phyloP scores from a whole-genome alignment of 2,888 invertebrate species.

The Trissolcus brochymenae region DNA sequence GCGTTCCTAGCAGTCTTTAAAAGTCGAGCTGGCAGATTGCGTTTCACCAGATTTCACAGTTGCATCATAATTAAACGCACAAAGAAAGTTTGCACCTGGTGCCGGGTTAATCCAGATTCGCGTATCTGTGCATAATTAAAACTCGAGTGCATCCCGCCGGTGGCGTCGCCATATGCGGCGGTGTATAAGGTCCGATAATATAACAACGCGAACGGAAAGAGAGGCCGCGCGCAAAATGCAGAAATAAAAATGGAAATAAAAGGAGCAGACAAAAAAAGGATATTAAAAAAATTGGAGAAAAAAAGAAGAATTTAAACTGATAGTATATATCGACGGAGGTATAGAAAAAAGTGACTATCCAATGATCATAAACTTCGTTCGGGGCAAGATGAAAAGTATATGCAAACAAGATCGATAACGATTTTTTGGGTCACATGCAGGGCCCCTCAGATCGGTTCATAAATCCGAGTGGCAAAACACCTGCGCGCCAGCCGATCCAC shows the following conservation, averaged over 20 bases:
- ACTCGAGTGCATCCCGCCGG: slow-evolving; percentile 29
- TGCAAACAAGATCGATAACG: slow-evolving; percentile 51
- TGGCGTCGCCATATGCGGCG: slow-evolving; percentile 22
- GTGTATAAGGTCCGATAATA: slow-evolving; percentile 8
- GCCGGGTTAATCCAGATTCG: slow-evolving; percentile 46
- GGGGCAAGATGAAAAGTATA: slow-evolving; percentile 35
- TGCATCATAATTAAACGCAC: slow-evolving; percentile 51
- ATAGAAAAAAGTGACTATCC: background rate
- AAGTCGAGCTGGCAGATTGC: slow-evolving; percentile 13
- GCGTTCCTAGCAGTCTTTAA: slow-evolving; percentile 6
- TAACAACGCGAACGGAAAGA: slow-evolving; percentile 14
- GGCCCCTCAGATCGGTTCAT: slow-evolving; percentile 23
- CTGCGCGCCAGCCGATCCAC: slow-evolving; percentile 34
- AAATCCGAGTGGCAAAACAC: slow-evolving; percentile 38
- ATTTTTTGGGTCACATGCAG: slow-evolving; percentile 47
- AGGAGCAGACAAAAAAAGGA: background rate
- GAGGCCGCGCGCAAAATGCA: background rate
- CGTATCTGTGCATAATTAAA: slow-evolving; percentile 47
- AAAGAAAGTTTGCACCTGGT: slow-evolving; percentile 55
- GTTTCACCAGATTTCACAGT: slow-evolving; percentile 42
- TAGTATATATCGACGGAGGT: background rate
- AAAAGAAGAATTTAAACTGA: background rate
- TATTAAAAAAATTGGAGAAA: background rate
- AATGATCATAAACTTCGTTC: slow-evolving; percentile 3
- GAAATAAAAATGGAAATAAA: slow-evolving; percentile 10